Evolutionary conservation across 2,113 vertebrate genomes (phyloP).

Genomic region (Okapia johnstoni): DNA sequence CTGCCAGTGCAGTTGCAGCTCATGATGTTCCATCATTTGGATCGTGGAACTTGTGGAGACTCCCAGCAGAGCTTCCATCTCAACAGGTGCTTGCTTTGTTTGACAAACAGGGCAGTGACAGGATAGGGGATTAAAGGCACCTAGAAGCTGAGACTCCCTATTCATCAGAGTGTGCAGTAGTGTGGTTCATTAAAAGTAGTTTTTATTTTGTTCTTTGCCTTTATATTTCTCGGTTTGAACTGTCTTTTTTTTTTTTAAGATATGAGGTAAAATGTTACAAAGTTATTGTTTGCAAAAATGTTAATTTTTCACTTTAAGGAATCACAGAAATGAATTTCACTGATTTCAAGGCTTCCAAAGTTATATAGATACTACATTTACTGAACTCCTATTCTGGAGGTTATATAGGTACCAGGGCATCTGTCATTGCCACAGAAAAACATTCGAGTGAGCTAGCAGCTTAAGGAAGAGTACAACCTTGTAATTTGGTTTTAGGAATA

Average conservation of each 20-base stretch:
- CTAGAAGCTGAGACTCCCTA: neutral
- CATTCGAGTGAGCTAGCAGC: neutral
- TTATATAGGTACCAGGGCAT: conserved; percentile 8
- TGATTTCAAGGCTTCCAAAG: conserved; percentile 48
- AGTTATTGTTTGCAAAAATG: conserved; percentile 56
- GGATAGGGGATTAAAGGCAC: neutral
- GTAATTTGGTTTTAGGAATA: neutral
- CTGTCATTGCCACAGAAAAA: conserved; percentile 31
- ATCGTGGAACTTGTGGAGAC: conserved; percentile 33
- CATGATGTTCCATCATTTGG: neutral
- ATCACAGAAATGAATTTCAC: conserved; percentile 36
- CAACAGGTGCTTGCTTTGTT: conserved; percentile 48
- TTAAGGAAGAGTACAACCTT: conserved; percentile 25
- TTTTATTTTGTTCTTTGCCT: neutral
- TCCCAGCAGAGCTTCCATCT: neutral
- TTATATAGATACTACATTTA: conserved; percentile 27
- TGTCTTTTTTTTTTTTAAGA: neutral
- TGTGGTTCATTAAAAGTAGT: neutral
- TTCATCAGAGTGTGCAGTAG: neutral
- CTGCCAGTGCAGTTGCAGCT: neutral
- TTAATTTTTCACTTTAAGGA: conserved; percentile 40
- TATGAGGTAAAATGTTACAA: conserved; percentile 31
- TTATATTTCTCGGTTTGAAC: neutral
- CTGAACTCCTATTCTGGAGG: conserved; percentile 32
- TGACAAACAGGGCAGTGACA: neutral